Base-by-base conservation (phyloP, 1,140 invertebrate genomes). In the Teleopsis dalmanni region DNA sequence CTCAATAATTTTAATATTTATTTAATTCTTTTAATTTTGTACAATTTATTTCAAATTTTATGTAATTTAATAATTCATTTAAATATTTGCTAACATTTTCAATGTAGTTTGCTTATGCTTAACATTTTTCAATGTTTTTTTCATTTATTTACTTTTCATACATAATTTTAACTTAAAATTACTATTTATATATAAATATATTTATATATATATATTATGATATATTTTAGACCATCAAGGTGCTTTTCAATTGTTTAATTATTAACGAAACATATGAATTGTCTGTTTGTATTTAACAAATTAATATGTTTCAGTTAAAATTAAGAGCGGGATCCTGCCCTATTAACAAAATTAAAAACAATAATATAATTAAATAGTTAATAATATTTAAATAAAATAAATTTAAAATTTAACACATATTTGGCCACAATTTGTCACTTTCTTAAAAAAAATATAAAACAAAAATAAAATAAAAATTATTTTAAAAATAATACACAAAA, bases 211-310 rank as follows among this genome's bases (percentile, higher is more conserved):
- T 33, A 37, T 34, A 23, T 41, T 49, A 34, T 50, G 34, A 50
- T 50, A 54, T 59, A 52, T 66, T 65, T 66, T 66, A 60, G 60
- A 66, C 63, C 63, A 66, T 66, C 63, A 66, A 66, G 63, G 62
- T 66, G 64, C 54, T 40, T 23, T 8, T 8, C 6, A 40, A 11
- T 40, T n/a, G n/a, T n/a, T n/a, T n/a, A n/a, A n/a, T n/a, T n/a
- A n/a, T n/a, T n/a, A n/a, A n/a, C n/a, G n/a, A n/a, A n/a, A n/a
- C n/a, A n/a, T n/a, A n/a, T 11, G 22, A 13, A 8, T 11, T 48
- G 43, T 40, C 45, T 47, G 36, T 41, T 51, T 41, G 35, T 23
- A 41, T 35, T 19, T 36, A 34, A 29, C 27, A 25, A 33, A 40
- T 35, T 38, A 29, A 38, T 45, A 29, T 43, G 19, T 31, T 42